Evolutionary conservation across 2,888 invertebrate genomes (phyloP).

Genomic region (Eudasyphora cyanicolor): DNA sequence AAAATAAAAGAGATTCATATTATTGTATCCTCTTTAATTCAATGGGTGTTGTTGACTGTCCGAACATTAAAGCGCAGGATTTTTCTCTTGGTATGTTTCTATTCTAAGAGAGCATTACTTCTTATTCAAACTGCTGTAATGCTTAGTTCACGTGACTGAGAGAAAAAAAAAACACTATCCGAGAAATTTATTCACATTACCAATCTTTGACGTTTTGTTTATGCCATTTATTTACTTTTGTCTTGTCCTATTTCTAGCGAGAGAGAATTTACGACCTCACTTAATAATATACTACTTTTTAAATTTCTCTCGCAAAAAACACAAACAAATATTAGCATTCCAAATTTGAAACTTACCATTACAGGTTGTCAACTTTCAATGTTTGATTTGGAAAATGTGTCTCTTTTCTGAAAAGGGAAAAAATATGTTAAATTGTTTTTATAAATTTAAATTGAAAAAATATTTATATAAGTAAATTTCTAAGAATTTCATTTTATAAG

Average conservation of each 20-base stretch:
- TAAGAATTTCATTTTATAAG: too few relatives aligned
- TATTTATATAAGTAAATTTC: too few relatives aligned
- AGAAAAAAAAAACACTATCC: background rate
- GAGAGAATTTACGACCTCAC: slow-evolving; percentile 4
- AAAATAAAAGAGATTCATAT: background rate
- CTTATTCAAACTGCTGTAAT: slow-evolving; percentile 47
- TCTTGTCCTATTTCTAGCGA: background rate
- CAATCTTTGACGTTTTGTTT: slow-evolving; percentile 8
- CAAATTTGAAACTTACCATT: background rate
- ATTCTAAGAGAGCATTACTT: background rate
- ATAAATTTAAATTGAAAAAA: too few relatives aligned
- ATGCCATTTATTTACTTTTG: slow-evolving; percentile 9
- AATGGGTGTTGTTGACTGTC: slow-evolving; percentile 64
- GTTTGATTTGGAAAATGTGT: background rate
- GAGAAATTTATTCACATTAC: slow-evolving; percentile 13
- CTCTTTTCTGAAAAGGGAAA: too few relatives aligned
- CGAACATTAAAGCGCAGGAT: slow-evolving; percentile 49
- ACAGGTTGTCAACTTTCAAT: background rate
- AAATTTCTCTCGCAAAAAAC: background rate
- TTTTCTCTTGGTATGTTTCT: background rate
- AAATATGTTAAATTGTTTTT: too few relatives aligned
- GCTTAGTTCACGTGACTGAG: slow-evolving; percentile 1
- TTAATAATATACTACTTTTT: slow-evolving; percentile 40
- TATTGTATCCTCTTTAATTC: background rate
- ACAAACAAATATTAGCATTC: background rate